These are phyloP conservation scores for Pelodiscus sinensis DNA, from an alignment of 2,113 vertebrate species.

Conservation along the genomic window DNA sequence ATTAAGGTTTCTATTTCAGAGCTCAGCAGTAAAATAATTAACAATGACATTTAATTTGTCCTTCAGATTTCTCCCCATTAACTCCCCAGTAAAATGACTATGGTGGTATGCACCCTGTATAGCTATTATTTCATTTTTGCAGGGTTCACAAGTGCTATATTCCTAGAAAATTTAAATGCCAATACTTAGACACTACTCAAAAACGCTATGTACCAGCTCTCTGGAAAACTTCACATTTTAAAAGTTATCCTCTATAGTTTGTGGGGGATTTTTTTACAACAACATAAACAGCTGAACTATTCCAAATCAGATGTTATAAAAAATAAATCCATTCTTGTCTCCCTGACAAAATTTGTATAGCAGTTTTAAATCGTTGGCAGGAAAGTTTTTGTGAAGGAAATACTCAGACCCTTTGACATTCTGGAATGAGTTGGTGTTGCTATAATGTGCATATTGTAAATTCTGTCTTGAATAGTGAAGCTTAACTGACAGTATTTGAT, in stretches of 20 bases:
- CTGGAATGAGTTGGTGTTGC: not conserved
- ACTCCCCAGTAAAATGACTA: not conserved
- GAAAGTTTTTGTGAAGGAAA: constrained; percentile 12
- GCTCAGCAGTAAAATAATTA: not conserved
- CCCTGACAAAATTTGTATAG: constrained; percentile 5
- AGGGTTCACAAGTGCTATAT: not conserved
- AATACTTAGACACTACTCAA: not conserved
- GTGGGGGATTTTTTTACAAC: not conserved
- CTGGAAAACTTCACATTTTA: constrained; percentile 42
- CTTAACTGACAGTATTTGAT: not conserved
- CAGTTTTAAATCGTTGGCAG: not conserved
- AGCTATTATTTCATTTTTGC: not conserved
- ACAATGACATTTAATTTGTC: not conserved
- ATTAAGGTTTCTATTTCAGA: not conserved
- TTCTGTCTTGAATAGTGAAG: not conserved
- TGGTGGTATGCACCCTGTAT: not conserved
- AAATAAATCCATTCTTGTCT: constrained; percentile 22
- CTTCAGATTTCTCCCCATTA: not conserved
- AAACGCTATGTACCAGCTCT: not conserved
- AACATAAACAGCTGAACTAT: constrained; percentile 42
- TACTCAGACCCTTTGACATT: not conserved
- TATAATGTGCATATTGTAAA: not conserved
- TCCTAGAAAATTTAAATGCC: not conserved
- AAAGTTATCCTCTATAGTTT: constrained; percentile 29
- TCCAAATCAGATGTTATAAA: constrained; percentile 39